These are phyloP conservation scores for Gryllus bimaculatus DNA, from an alignment of 1,140 invertebrate genomes.

Conservation along the genomic window DNA sequence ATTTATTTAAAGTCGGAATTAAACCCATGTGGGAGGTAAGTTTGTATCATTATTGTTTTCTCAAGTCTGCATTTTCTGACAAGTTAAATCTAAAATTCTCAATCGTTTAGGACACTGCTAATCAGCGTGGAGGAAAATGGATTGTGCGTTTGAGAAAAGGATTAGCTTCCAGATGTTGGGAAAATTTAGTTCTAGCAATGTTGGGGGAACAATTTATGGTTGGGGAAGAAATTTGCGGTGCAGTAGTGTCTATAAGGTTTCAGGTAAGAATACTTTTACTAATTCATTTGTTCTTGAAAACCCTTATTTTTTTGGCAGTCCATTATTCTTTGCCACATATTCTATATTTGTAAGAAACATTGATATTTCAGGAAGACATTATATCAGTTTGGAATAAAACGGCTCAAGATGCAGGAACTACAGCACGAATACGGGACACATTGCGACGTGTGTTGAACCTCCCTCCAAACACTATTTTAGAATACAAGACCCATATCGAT, in stretches of 20 bases:
- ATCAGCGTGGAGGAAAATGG: conserved; percentile 95
- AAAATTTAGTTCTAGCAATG: conserved; percentile 96
- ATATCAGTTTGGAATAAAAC: conserved; percentile 97
- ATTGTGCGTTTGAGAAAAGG: conserved; percentile 89
- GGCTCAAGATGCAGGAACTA: conserved; percentile 77
- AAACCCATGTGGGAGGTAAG: conserved; percentile 94
- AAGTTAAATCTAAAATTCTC: background rate
- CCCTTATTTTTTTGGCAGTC: background rate
- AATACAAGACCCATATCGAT: conserved; percentile 92
- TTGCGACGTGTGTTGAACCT: conserved; percentile 89
- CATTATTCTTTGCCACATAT: conserved; percentile 1
- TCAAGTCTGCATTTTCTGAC: background rate
- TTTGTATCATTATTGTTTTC: background rate
- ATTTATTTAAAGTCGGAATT: conserved; percentile 96
- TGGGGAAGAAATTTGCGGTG: conserved; percentile 96
- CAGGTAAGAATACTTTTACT: conserved; percentile 47
- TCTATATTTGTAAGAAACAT: background rate
- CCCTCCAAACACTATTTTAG: conserved; percentile 82
- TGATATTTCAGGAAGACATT: conserved; percentile 77
- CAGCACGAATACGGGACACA: conserved; percentile 86
- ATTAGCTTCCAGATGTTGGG: conserved; percentile 92
- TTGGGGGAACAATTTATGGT: conserved; percentile 98
- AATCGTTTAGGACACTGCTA: conserved; percentile 69
- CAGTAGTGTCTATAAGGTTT: conserved; percentile 89
- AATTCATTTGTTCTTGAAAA: background rate